Evolutionary conservation across 1,140 invertebrate species (phyloP).

Genomic region (Cydia amplana): DNA sequence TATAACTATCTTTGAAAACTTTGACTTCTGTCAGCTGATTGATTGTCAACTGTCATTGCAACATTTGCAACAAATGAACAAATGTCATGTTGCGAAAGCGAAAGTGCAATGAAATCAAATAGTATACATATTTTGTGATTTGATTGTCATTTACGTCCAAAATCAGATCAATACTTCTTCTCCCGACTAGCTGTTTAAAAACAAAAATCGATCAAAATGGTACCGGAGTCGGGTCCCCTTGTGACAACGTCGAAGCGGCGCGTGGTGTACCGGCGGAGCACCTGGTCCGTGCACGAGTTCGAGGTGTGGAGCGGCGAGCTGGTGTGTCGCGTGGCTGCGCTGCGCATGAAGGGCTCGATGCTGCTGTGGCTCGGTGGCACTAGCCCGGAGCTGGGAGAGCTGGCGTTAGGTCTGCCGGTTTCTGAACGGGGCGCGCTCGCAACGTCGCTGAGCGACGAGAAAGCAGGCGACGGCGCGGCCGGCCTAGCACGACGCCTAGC

Average conservation of each 20-base stretch:
- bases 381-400: conserved; percentile 17
- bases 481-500: conserved; percentile 42
- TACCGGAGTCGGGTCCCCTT: neutral
- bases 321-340: conserved; percentile 36
- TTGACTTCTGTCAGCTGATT: too few species aligned
- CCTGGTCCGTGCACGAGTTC: conserved; percentile 51
- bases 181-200: too few species aligned
- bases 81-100: neutral
- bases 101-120: neutral
- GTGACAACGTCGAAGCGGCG: conserved; percentile 44
- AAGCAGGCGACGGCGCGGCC: conserved; percentile 33
- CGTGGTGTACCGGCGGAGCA: conserved; percentile 48
- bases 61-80: neutral
- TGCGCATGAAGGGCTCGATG: conserved; percentile 36
- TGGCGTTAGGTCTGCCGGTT: conserved; percentile 34
- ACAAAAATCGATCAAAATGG: neutral
- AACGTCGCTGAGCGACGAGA: conserved; percentile 26
- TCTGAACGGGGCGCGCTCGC: neutral
- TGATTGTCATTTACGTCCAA: too few species aligned
- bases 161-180: too few species aligned
- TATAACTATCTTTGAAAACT: too few species aligned
- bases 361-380: conserved; percentile 45
- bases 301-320: conserved; percentile 51
- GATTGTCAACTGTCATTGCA: conserved; percentile 1
- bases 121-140: neutral